Conservation (phyloP, 2,113 vertebrate genomes). For the Verasper variegatus region DNA sequence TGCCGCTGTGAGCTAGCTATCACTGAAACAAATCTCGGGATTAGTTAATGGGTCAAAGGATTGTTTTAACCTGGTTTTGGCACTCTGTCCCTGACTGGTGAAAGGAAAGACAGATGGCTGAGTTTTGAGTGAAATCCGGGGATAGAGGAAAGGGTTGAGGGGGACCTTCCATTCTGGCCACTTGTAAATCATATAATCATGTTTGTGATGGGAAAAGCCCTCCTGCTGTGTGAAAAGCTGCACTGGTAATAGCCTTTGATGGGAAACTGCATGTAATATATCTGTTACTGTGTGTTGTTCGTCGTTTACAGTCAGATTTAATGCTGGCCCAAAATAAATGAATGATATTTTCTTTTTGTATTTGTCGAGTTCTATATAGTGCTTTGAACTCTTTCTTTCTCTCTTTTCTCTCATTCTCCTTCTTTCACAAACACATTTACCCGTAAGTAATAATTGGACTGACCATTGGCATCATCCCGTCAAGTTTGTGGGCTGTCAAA, state of each 20-base stretch:
- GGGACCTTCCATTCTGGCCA: not conserved
- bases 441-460: not conserved
- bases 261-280: not conserved
- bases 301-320: not conserved
- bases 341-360: too few species aligned
- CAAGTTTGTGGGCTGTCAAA: not conserved
- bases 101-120: constrained; percentile 64
- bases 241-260: not conserved
- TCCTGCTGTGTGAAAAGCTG: not conserved
- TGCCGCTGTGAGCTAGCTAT: not conserved
- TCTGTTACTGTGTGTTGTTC: not conserved
- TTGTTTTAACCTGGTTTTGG: constrained; percentile 66
- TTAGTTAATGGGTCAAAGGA: constrained; percentile 66
- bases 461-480: not conserved
- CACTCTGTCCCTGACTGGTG: constrained; percentile 31
- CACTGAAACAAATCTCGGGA: constrained; percentile 56
- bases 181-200: constrained; percentile 1
- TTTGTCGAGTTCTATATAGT: not conserved
- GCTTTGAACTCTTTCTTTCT: not conserved
- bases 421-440: too few species aligned
- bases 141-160: not conserved
- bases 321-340: not conserved
- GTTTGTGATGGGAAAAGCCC: constrained; percentile 1
- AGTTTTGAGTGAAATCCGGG: constrained; percentile 36
- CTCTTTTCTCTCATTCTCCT: too few species aligned